Evolutionary conservation across 2,888 invertebrate genomes (phyloP), one percentile per base, ranked within the genome.

Genomic region (Endotricha flammealis): DNA sequence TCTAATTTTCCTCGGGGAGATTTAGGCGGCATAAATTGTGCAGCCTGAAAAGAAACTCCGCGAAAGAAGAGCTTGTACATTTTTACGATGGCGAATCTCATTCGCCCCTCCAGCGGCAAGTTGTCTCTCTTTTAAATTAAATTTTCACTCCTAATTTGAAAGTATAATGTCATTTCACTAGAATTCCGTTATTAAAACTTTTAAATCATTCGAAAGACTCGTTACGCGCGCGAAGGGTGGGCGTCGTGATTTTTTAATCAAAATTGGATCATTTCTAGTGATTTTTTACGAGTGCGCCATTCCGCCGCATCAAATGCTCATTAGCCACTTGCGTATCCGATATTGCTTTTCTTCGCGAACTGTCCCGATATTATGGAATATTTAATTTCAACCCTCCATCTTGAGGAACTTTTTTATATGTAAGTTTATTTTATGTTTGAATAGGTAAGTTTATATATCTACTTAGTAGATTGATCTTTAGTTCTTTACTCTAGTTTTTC

Each of bases 101-200:
- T 79, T 81, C 80, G 71, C 76, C 81, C 78, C 79, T 74, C 68
- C 64, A 64, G 68, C 76, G 64, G 62, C 79, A 75, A 81, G 69
- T 83, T 85, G 85, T 83, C 83, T 81, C 82, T 78, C 83, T 82
- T 85, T 87, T 86, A 87, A 87, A 87, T 87, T 87, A 87, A 87
- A 87, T 87, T 87, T 87, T 87, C 86, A 86, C 86, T 86, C 83
- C 82, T 80, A 87, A 87, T 87, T 87, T 87, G 86, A 87, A 87
- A 87, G 87, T 87, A 87, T 87, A 87, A 87, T 87, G 87, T 87
- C 87, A 87, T 87, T 82, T 79, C 77, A 86, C 82, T 87, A 79
- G 87, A 75, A 86, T 79, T 81, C 70, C 75, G 83, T 87, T 87
- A 87, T 87, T 87, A 87, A 87, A 87, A 87, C 80, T 83, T 86